Evolutionary conservation across 1,140 invertebrate genomes (phyloP), one percentile per base, ranked within the genome.

Genomic region (Drosophila kanapiae): DNA sequence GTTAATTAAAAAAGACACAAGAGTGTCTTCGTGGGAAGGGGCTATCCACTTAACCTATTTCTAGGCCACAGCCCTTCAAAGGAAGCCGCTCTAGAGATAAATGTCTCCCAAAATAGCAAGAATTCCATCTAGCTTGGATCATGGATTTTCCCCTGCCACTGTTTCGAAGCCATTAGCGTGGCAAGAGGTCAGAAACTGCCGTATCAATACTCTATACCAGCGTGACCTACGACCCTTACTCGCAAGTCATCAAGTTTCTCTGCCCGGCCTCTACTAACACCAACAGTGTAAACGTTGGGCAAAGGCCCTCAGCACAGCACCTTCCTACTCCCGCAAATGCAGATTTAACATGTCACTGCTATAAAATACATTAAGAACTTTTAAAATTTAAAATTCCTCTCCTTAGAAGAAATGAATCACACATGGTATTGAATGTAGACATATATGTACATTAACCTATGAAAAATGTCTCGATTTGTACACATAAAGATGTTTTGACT

Each of bases 1-100:
- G 48, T 37, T 47, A 45, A 60, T 69, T 74, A 11, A 59, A 59
- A 51, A 38, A 40, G 23, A 74, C 48, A 16, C 37, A 31, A 11
- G 9, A 7, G 27, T 40, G 4, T 40, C 23, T 57, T n/a, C 33
- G 6, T 8, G 3, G 18, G 14, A n/a, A 4, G 7, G 35, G 53
- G 18, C 7, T 14, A 53, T 9, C 47, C 47, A 37, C 43, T 62
- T 61, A 35, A 61, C 18, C 23, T 35, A 31, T 61, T 61, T 57
- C 40, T 18, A 43, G 3, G 11, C 13, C 47, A 27, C 18, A 23
- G 8, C 13, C 31, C 29, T 57, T 57, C 51, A 54, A 56, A 23
- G 31, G 38, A 43, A 43, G 18, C 62, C 45, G 47, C 51, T 27
- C 9, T 4, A 57, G 11, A 40, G 18, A 29, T 38, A 27, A 18